Conservation (phyloP, 2,888 invertebrate genomes). For the Lobophora halterata region DNA sequence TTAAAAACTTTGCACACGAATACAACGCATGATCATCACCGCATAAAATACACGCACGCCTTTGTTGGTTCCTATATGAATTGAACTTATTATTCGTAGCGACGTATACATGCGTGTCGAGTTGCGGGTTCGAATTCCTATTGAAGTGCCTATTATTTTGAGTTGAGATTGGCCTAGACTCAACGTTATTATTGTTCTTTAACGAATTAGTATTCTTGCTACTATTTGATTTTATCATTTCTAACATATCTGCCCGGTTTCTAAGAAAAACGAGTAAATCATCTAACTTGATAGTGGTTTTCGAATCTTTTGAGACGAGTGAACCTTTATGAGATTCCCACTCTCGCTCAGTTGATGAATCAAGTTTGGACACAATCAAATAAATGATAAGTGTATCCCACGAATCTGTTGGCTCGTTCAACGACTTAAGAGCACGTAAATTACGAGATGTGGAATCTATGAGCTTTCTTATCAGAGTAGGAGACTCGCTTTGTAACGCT, state of each 20-base stretch:
- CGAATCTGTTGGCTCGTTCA: constrained; percentile 25
- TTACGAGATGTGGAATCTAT: constrained; percentile 26
- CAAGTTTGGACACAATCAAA: constrained; percentile 27
- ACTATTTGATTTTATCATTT: constrained; percentile 9
- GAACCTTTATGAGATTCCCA: constrained; percentile 26
- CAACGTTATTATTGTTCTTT: no score
- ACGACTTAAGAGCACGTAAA: constrained; percentile 20
- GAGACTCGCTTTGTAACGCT: constrained; percentile 17
- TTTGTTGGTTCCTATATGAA: no score
- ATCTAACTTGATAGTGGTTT: constrained; percentile 3
- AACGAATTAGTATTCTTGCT: constrained; percentile 5
- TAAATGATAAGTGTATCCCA: constrained; percentile 33
- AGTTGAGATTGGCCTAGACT: no score
- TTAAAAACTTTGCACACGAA: constrained; percentile 11
- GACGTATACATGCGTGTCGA: no score
- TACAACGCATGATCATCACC: constrained; percentile 9
- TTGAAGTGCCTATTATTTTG: no score
- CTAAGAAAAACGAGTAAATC: constrained; percentile 4
- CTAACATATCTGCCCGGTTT: constrained; percentile 14
- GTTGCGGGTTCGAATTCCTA: no score
- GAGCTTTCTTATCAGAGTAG: constrained; percentile 19
- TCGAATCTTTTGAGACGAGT: not conserved
- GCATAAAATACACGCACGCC: constrained; percentile 3
- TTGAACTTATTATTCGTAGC: no score
- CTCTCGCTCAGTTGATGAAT: constrained; percentile 25